Evolutionary conservation across 2,888 invertebrate species (phyloP), one percentile per base, ranked within the genome.

Genomic region (Vesta saturnalis): DNA sequence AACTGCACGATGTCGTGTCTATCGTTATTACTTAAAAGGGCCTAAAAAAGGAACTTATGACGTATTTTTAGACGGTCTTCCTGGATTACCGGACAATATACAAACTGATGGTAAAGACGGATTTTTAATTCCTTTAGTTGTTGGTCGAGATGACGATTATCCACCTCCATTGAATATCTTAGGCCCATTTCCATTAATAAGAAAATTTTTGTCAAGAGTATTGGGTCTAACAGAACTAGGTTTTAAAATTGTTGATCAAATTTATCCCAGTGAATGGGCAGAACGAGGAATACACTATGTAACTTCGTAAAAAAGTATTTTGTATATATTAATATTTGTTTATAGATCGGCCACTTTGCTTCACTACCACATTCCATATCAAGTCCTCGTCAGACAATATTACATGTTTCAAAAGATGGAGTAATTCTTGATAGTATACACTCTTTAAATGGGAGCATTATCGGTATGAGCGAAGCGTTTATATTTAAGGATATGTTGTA

Each of bases 1-100:
- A 84, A 90, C 92, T 0, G 79, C 83, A 1, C 85, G 84, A 2
- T 88, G 87, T 61, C 88, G 93, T 72, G 84, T 97, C n/a, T 78
- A 87, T 3, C 92, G 93, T 77, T 94, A 94, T 81, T 87, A 94
- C 79, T 80, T 98, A 8, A 91, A 89, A 79, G 97, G 97, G 1
- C 85, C 91, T 0, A 94, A 94, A 76, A 89, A 90, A 74, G 96
- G 96, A n/a, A 86, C 89, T 72, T 84, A 86, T 1, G 96, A 96
- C 80, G 85, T 93, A 1, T 95, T 97, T 78, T 85, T 91, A 2
- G 92, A 95, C 76, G 93, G 94, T 43, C 84, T 95, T 69, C 94
- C 95, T 79, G 95, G 89, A 60, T 69, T 87, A 10, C 92, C 92
- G 0, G 94, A 94, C 83, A 94, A 93, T 75, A 52, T 88, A 14